Conservation (phyloP, 2,113 vertebrate genomes). For the Ctenodactylus gundi region DNA sequence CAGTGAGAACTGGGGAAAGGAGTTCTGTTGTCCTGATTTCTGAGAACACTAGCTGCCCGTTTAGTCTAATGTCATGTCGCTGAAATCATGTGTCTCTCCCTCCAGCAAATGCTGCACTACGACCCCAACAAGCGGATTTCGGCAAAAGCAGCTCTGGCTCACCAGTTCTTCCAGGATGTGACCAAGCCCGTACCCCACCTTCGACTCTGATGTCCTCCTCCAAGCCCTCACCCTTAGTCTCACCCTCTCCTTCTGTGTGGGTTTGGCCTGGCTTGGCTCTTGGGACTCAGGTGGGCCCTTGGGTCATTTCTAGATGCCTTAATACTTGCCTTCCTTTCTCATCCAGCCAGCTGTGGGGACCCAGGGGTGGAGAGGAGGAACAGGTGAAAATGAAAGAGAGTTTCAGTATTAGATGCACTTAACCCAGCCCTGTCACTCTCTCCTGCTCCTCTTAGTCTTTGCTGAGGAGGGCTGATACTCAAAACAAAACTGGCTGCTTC, state of each 20-base stretch:
- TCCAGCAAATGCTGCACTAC: constrained; percentile 95
- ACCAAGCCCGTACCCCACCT: constrained; percentile 92
- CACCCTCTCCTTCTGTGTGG: background rate
- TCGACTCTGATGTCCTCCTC: constrained; percentile 83
- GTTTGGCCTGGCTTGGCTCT: constrained; percentile 25
- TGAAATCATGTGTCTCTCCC: constrained; percentile 11
- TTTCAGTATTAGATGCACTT: constrained; percentile 75
- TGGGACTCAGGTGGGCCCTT: constrained; percentile 47
- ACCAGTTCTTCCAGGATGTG: constrained; percentile 95
- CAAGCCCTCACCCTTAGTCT: background rate
- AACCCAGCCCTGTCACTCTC: constrained; percentile 27
- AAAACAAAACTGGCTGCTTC: background rate
- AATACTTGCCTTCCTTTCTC: constrained; percentile 22
- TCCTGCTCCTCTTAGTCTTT: background rate
- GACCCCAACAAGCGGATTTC: constrained; percentile 96
- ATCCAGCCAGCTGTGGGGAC: constrained; percentile 9
- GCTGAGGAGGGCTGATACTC: constrained; percentile 30
- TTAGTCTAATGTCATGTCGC: background rate
- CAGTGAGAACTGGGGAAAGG: constrained; percentile 29
- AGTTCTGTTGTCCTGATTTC: background rate
- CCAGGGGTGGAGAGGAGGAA: background rate
- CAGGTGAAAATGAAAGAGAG: constrained; percentile 42
- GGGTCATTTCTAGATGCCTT: constrained; percentile 55
- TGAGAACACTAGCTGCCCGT: background rate
- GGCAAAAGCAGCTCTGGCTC: constrained; percentile 93